A percentile compares a stretch with the other conserved stretches of the same genome.
Evolutionary conservation across 2,888 invertebrate genomes (phyloP).

Genomic region (Morinoia aosen): DNA sequence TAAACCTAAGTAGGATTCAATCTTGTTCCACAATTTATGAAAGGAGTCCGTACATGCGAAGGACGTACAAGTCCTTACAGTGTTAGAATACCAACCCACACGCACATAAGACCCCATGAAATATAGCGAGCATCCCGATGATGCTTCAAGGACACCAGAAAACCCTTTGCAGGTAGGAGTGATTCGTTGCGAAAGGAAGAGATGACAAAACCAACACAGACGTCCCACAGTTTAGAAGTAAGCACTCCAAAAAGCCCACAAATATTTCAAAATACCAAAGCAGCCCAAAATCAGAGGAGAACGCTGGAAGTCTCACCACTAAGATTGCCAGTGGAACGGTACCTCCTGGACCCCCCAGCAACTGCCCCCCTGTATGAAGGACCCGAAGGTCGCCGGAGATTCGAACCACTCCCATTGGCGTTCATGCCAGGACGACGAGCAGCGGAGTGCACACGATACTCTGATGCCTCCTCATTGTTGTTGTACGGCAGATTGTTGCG

Average conservation of each 20-base stretch:
- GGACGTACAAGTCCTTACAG: background rate
- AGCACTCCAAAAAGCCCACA: background rate
- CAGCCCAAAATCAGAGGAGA: background rate
- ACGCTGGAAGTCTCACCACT: conserved; percentile 64
- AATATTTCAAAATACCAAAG: background rate
- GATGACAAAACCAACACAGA: background rate
- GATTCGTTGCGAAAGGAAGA: background rate
- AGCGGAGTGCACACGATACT: conserved; percentile 65
- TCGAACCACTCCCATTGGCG: conserved; percentile 59
- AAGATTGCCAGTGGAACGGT: conserved; percentile 67
- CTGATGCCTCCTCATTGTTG: conserved; percentile 56
- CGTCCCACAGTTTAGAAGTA: background rate
- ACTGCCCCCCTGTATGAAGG: conserved; percentile 51
- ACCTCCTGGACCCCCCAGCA: conserved; percentile 61
- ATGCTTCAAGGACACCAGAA: background rate
- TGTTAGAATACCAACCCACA: background rate
- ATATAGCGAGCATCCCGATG: background rate
- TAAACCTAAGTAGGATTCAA: background rate
- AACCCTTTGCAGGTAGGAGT: background rate
- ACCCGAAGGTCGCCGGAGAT: conserved; percentile 60
- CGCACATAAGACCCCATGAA: background rate
- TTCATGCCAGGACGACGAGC: conserved; percentile 63
- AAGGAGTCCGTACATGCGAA: background rate
- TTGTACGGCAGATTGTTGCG: conserved; percentile 60
- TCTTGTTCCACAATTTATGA: background rate